These are phyloP conservation scores for Apis dorsata DNA, from an alignment of 1,140 invertebrate genomes.

Conservation along the genomic window DNA sequence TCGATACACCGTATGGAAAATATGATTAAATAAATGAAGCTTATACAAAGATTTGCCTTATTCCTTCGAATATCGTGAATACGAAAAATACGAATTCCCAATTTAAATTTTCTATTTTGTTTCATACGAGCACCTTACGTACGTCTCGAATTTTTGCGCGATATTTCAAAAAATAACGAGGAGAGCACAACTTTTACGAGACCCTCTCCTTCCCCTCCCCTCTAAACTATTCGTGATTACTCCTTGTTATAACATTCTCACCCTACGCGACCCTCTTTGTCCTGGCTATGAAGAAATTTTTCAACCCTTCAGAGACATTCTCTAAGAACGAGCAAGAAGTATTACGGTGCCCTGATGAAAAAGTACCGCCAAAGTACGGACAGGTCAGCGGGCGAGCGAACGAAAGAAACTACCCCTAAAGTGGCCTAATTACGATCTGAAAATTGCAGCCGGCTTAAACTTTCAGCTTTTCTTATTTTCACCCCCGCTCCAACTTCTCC, in stretches of 20 bases:
- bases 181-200: not conserved
- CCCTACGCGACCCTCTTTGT: not conserved
- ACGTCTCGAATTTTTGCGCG: not conserved
- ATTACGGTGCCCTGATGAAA: conserved; percentile 1
- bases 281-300: not conserved
- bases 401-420: conserved; percentile 27
- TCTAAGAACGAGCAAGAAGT: not conserved
- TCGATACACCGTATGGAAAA: too few relatives aligned
- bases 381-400: conserved; percentile 2
- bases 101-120: too few relatives aligned
- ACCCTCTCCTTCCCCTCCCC: too few relatives aligned
- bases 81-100: too few relatives aligned
- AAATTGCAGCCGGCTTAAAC: conserved; percentile 47
- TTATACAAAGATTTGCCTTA: too few relatives aligned
- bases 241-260: not conserved
- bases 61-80: too few relatives aligned
- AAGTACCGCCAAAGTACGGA: conserved; percentile 13
- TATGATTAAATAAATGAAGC: too few relatives aligned
- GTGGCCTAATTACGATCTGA: conserved; percentile 51
- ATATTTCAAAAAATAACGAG: not conserved
- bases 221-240: not conserved
- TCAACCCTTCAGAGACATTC: not conserved
- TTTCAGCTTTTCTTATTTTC: conserved; percentile 32
- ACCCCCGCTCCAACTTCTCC: too few relatives aligned
- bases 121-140: too few relatives aligned